A percentile compares a stretch with the other conserved stretches of the same genome.
Evolutionary conservation across 2,797 vertebrate species (phyloP).

Genomic region (Cirrhinus mrigala): DNA sequence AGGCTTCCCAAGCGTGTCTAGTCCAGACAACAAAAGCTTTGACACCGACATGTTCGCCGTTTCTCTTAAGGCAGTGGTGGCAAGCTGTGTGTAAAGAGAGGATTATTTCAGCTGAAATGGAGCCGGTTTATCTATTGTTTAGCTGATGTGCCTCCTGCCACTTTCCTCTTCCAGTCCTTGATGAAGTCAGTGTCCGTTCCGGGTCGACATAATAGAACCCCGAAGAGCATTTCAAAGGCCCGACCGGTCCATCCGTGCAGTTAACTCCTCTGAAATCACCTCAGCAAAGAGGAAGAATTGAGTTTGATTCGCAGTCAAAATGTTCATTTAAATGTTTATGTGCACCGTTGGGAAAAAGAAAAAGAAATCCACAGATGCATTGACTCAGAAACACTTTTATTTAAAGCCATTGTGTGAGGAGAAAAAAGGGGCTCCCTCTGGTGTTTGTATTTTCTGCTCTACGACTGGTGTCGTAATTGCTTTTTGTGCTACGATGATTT

Average conservation of each 20-base stretch:
- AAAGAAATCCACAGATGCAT: not conserved
- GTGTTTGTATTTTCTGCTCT: constrained; percentile 50
- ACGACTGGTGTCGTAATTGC: constrained; percentile 44
- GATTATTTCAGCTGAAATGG: constrained; percentile 49
- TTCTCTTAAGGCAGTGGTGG: constrained; percentile 26
- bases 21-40: constrained; percentile 25
- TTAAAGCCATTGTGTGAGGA: not conserved
- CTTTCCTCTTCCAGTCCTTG: constrained; percentile 51
- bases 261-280: constrained; percentile 49
- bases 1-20: constrained; percentile 3
- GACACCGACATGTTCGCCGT: constrained; percentile 33
- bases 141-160: constrained; percentile 48
- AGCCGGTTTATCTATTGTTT: constrained; percentile 54
- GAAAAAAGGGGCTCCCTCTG: constrained; percentile 22
- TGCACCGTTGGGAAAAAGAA: not conserved
- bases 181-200: constrained; percentile 56
- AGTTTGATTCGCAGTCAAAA: not conserved
- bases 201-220: constrained; percentile 53
- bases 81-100: constrained; percentile 33
- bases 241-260: constrained; percentile 40
- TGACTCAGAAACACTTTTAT: not conserved
- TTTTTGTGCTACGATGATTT: constrained; percentile 50
- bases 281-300: constrained; percentile 27
- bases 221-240: constrained; percentile 61
- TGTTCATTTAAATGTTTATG: constrained; percentile 30